Base-by-base conservation (phyloP, 2,888 invertebrate genomes). In the Eupithecia inturbata region DNA sequence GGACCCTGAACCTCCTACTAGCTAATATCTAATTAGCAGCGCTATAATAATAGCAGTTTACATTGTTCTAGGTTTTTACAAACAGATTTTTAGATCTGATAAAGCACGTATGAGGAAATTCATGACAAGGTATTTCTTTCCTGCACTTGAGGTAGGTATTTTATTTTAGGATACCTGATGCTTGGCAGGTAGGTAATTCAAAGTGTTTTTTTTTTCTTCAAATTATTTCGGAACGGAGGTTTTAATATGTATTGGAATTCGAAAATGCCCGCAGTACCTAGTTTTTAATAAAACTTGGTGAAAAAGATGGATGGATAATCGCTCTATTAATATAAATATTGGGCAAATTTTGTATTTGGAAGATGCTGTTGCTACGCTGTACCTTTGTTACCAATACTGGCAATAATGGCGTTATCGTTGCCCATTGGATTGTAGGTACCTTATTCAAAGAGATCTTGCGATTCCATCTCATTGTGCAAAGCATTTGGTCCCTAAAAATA, bases 1-100 rank as follows among this genome's bases (percentile, higher is more conserved):
- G 53, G 3, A 57, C 12, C 26, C 22, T 22, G 53, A 49, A n/a
- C n/a, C n/a, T n/a, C n/a, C n/a, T n/a, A n/a, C n/a, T 5, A 28
- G 16, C 16, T 7, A 31, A 14, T 31, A 28, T 28, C 19, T 31
- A 31, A 31, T 31, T 62, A 62, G 31, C 19, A 62, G 19, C 19
- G 22, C 16, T 19, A 60, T 28, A 14, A 31, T 31, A 62, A 62
- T 62, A 36, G n/a, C n/a, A 33, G 33, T 33, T 53, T 36, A 7
- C 36, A 64, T 66, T 66, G 66, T 66, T 66, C 66, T 66, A 41
- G 39, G 39, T 66, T 36, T 66, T 66, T 64, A 31, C 3, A 31
- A 63, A 16, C 9, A 39, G 66, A 26, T 66, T 26, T 66, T 66
- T 22, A 7, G 22, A 39, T 39, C 22, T 22, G 66, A 66, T 66